Conservation (phyloP, 2,888 invertebrate species). For the Tolmerus cingulatus region DNA sequence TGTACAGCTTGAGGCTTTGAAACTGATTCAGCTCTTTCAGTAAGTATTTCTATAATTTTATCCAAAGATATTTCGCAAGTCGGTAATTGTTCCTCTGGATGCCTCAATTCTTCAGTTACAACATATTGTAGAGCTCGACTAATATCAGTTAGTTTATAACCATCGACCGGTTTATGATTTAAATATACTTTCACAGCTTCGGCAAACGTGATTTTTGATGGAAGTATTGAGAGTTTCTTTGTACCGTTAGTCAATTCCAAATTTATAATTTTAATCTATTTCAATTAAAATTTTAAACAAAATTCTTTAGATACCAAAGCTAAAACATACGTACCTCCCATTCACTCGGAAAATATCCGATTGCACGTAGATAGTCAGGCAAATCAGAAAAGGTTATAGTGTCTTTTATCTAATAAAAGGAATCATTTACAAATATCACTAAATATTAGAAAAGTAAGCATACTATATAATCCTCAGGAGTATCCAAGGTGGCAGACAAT, state of each 20-base stretch:
- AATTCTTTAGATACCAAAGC: not conserved
- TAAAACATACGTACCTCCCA: slow-evolving; percentile 68
- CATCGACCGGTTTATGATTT: slow-evolving; percentile 72
- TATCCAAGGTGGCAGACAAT: slow-evolving; percentile 74
- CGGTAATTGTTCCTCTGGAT: not conserved
- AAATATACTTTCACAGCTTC: slow-evolving; percentile 72
- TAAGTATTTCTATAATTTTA: slow-evolving; percentile 45
- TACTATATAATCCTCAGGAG: slow-evolving; percentile 69
- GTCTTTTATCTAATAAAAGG: slow-evolving; percentile 59
- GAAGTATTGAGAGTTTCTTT: not conserved
- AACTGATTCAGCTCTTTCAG: slow-evolving; percentile 45
- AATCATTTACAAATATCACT: not conserved
- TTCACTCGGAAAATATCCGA: slow-evolving; percentile 79
- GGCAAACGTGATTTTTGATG: slow-evolving; percentile 67
- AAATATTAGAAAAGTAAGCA: not conserved
- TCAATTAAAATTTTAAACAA: not conserved
- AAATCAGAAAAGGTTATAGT: slow-evolving; percentile 72
- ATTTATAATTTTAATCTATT: slow-evolving; percentile 69
- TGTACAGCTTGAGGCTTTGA: slow-evolving; percentile 40
- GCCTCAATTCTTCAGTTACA: not conserved
- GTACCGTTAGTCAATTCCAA: slow-evolving; percentile 65
- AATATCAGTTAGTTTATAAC: slow-evolving; percentile 64
- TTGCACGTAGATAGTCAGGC: slow-evolving; percentile 76
- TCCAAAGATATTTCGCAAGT: not conserved
- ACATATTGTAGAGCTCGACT: slow-evolving; percentile 53